Base-by-base conservation (phyloP, 2,797 vertebrate species). In the Thamnophis elegans region DNA sequence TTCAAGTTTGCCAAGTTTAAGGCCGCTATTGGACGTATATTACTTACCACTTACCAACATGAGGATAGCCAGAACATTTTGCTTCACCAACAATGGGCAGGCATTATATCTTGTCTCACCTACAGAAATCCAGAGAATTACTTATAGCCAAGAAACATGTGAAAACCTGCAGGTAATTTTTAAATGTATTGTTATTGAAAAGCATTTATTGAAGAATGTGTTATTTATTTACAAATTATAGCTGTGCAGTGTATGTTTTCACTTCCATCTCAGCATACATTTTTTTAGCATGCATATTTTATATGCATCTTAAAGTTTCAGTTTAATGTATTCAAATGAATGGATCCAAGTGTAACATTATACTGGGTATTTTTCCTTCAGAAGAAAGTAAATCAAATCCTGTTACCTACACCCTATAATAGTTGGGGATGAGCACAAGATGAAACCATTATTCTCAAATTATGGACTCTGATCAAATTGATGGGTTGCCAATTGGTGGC, bases 51-150 rank as follows among this genome's bases (percentile, higher is more conserved):
- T 99, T 96, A 99, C 99, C 91, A 99, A 99, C 96, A 99, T 99
- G 99, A 98, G 99, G 97, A 99, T 99, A 98, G 99, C 99, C 94
- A 98, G 99, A 96, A 99, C 99, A 0, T 99, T 99, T 98, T 99
- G 99, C 97, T 99, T 99, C 97, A 98, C 99, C 94, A 99, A 99
- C 97, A 98, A 99, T 22, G 99, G 99, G 94, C 99, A 99, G 97
- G 99, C 99, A 51, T 98, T 99, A 96, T 99, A 99, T 95, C 98
- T 99, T 93, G 99, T 98, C 94, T 99, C 99, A 91, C 99, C 99
- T 82, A 99, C 99, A 28, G 99, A 99, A 98, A 98, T 99, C 96
- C 99, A 99, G 98, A 99, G 99, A 97, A 98, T 99, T 94, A 99
- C 99, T 8, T 99, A 99, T 95, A 99, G 99, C 97, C 99, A 99